Conservation (phyloP, 2,797 vertebrate species). For the Limosa lapponica region DNA sequence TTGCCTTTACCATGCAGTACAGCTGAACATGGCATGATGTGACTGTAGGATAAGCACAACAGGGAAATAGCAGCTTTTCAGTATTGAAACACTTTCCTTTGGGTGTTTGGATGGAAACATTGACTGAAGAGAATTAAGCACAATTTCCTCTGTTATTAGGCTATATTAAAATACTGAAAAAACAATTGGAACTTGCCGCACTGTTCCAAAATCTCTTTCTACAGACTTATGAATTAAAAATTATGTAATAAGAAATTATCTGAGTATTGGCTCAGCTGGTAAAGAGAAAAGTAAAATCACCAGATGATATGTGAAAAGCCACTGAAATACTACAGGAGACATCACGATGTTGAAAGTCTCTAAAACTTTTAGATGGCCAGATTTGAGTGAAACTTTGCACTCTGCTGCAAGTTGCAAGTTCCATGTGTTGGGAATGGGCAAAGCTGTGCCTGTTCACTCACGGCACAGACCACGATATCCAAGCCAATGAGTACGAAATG, state of each 20-base stretch:
- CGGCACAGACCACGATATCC: fast-evolving
- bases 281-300: neutral
- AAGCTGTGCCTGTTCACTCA: neutral
- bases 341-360: neutral
- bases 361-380: neutral
- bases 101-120: neutral
- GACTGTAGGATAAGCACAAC: neutral
- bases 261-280: neutral
- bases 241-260: neutral
- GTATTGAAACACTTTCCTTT: neutral
- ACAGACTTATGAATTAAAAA: neutral
- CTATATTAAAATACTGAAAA: neutral
- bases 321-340: neutral
- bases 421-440: neutral
- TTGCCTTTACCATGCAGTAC: neutral
- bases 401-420: neutral
- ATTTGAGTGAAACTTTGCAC: neutral
- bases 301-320: neutral
- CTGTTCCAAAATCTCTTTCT: neutral
- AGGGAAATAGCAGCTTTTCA: neutral
- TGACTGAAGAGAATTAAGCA: neutral
- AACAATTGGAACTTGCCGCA: neutral
- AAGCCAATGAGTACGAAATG: neutral
- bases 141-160: neutral
- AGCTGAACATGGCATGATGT: neutral